These are phyloP conservation scores for Pheosia gnoma DNA, from an alignment of 2,888 invertebrate genomes.

Conservation along the genomic window DNA sequence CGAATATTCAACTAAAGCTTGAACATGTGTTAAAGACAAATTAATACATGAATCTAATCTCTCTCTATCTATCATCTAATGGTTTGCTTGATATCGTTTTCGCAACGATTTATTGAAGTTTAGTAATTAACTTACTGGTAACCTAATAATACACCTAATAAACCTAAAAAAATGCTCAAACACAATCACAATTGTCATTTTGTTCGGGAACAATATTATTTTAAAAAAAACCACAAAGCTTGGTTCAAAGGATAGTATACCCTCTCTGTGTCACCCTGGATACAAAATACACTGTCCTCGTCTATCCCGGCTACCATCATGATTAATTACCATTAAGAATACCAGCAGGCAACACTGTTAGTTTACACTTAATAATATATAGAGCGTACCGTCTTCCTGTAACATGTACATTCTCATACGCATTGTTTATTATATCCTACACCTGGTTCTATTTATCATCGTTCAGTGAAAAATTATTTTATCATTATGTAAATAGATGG, in stretches of 20 bases:
- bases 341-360: constrained; percentile 34
- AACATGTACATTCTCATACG: constrained; percentile 31
- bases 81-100: too few relatives aligned
- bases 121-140: too few relatives aligned
- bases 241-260: too few relatives aligned
- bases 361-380: constrained; percentile 35
- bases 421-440: constrained; percentile 22
- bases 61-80: too few relatives aligned
- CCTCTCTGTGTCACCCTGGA: too few relatives aligned
- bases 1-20: constrained; percentile 28
- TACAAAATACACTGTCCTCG: constrained; percentile 13
- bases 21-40: neutral
- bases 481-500: constrained; percentile 38
- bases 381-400: constrained; percentile 24
- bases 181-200: too few relatives aligned
- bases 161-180: too few relatives aligned
- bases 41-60: neutral
- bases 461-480: constrained; percentile 21
- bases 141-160: too few relatives aligned
- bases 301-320: constrained; percentile 29
- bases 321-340: constrained; percentile 34
- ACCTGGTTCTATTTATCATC: constrained; percentile 12
- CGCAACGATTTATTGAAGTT: too few relatives aligned
- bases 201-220: too few relatives aligned
- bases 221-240: too few relatives aligned